Percentiles rank a stretch among this genome's conserved stretches.
Evolutionary conservation across 1,140 invertebrate species (phyloP).

Genomic region (Aethina tumida): DNA sequence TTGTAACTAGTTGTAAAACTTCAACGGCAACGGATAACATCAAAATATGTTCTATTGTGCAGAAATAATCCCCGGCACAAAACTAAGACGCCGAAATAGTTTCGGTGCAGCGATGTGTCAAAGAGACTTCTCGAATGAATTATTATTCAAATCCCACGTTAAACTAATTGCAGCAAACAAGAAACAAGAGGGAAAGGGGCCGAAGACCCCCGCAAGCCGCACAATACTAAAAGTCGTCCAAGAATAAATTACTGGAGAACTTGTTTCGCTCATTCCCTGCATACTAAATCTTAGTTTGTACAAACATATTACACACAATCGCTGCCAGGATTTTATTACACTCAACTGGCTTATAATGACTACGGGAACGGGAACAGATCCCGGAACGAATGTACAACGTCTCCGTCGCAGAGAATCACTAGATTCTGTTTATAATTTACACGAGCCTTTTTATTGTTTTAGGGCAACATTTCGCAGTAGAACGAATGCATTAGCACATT

Average conservation of each 20-base stretch:
- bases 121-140: slow-evolving; percentile 23
- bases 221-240: slow-evolving; percentile 25
- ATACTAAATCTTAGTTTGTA: slow-evolving; percentile 28
- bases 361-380: no score
- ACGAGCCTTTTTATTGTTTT: background rate
- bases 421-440: slow-evolving; percentile 3
- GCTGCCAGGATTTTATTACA: slow-evolving; percentile 23
- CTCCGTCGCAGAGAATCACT: slow-evolving; percentile 19
- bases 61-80: no score
- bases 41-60: no score
- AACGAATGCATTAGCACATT: no score
- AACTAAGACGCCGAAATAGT: no score
- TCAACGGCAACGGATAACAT: no score
- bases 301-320: slow-evolving; percentile 29
- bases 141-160: slow-evolving; percentile 27
- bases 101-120: slow-evolving; percentile 26
- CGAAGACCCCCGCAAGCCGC: slow-evolving; percentile 15
- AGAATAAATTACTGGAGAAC: slow-evolving; percentile 29
- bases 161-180: slow-evolving; percentile 30
- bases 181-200: slow-evolving; percentile 22
- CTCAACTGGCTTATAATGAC: slow-evolving; percentile 22
- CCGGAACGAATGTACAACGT: no score
- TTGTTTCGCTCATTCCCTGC: slow-evolving; percentile 21
- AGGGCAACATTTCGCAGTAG: background rate
- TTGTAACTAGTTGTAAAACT: no score